Base-by-base conservation (phyloP, 1,140 invertebrate species). In the Coelopa frigida region DNA sequence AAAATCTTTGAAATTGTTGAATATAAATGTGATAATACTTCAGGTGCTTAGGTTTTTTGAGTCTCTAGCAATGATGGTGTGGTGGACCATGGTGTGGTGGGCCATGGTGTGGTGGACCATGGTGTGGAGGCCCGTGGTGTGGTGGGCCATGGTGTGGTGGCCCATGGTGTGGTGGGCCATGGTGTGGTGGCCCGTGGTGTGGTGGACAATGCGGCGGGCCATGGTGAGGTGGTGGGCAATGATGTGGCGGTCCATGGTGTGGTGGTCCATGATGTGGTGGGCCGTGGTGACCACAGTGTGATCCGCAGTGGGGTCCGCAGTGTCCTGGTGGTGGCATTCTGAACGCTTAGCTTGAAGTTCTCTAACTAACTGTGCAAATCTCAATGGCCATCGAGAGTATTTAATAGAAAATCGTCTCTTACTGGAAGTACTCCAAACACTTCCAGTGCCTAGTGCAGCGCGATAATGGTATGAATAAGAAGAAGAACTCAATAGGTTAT, bases 251-350 rank as follows among this genome's bases (percentile, higher is more conserved):
- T 3, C 38, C 46, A 39, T 49, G 41, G 11, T 49, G 47, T 36
- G 47, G 40, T 37, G 47, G 47, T 27, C 40, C 37, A 31, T 35
- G 43, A 33, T 41, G 37, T 42, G 39, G 21, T 32, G 41, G 7
- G n/a, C n/a, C 14, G 21, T 11, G 42, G 42, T 21, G 39, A 27
- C 46, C 48, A 14, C 43, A 43, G 10, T 49, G 52, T 40, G 32
- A 49, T 17, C 54, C 55, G 4, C 52, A 48, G 32, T 57, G 49
- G 12, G 52, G 53, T 20, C 49, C 48, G 0, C 46, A 48, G 45
- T 48, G 52, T 1, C 35, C 31, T 29, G 44, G 51, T n/a, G 11
- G 39, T 24, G 23, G n/a, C n/a, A n/a, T n/a, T n/a, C n/a, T n/a
- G n/a, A n/a, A n/a, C n/a, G n/a, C n/a, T n/a, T n/a, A n/a, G n/a